Evolutionary conservation across 2,888 invertebrate genomes (phyloP), one percentile per base, ranked within the genome.

Genomic region (Falcaria lacertinaria): DNA sequence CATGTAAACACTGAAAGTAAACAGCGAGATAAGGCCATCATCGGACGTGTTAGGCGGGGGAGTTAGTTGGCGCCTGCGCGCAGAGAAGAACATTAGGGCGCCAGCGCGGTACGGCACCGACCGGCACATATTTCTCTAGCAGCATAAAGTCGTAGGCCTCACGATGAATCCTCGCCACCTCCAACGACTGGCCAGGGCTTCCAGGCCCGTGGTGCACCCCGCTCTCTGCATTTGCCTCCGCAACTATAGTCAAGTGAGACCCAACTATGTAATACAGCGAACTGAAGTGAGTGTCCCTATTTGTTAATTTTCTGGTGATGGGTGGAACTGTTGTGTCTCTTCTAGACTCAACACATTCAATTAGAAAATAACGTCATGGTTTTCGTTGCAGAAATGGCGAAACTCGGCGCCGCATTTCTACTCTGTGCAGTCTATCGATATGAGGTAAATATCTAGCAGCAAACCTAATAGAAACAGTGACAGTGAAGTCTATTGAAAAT

Each of bases 351-450:
- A n/a, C n/a, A n/a, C 15, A 15, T 35, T n/a, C 15, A 17, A 28
- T 28, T 28, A 11, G 3, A 28, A 28, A 2, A 2, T 28, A 28
- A 11, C 11, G 7, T 28, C 11, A 2, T 28, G 8, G 8, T 2
- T 28, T 63, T 62, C 52, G 88, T n/a, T 88, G 52, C 87, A 89
- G 89, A 87, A 87, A 80, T 89, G 89, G 89, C 77, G 89, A 48
- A 83, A 87, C 55, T 87, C 88, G 13, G 84, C 87, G 44, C 87
- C 84, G 4, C 79, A 73, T 57, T 89, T 89, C 68, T 89, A 89
- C 61, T 80, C 88, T 28, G 74, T 80, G 34, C 88, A 89, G 58
- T 80, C 85, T 36, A 66, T 86, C 49, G 89, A 88, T 56, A 74
- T 82, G 70, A 85, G 88, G 88, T 88, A 79, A 65, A 61, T 53